A percentile compares a stretch with the other conserved stretches of the same genome.
Evolutionary conservation across 2,797 vertebrate genomes (phyloP).

Genomic region (Pantherophis vulpinus): DNA sequence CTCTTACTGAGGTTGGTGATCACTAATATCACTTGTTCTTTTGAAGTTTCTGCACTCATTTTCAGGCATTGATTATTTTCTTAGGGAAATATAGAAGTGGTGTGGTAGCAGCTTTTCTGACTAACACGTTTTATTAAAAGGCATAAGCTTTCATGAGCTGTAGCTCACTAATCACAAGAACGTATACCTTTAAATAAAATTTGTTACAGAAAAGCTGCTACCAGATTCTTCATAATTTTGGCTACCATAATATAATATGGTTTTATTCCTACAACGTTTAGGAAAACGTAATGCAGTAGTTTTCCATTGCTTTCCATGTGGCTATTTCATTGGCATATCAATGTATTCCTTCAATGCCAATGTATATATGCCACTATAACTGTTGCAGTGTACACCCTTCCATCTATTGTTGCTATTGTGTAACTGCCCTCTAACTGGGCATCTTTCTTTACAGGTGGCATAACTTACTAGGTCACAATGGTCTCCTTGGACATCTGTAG

Average conservation of each 20-base stretch:
- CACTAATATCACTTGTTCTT: neutral
- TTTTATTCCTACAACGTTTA: neutral
- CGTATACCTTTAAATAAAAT: neutral
- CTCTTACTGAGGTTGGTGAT: neutral
- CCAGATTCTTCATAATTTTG: neutral
- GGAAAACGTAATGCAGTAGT: neutral
- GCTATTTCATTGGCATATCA: neutral
- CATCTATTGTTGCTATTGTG: neutral
- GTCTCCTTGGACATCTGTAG: neutral
- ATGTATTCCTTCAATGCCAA: neutral
- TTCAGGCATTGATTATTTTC: neutral
- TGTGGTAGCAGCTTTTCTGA: neutral
- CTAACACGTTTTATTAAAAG: neutral
- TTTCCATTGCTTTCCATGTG: neutral
- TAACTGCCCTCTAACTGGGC: neutral
- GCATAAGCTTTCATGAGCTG: neutral
- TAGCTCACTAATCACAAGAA: neutral
- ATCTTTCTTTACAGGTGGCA: neutral
- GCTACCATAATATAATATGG: neutral
- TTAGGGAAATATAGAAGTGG: neutral
- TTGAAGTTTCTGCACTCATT: neutral
- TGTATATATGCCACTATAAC: neutral
- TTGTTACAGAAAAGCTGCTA: neutral
- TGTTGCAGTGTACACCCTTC: neutral
- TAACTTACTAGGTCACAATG: neutral